phyloP scores from a whole-genome alignment of 2,888 invertebrate genomes.

The Agrotis puta region DNA sequence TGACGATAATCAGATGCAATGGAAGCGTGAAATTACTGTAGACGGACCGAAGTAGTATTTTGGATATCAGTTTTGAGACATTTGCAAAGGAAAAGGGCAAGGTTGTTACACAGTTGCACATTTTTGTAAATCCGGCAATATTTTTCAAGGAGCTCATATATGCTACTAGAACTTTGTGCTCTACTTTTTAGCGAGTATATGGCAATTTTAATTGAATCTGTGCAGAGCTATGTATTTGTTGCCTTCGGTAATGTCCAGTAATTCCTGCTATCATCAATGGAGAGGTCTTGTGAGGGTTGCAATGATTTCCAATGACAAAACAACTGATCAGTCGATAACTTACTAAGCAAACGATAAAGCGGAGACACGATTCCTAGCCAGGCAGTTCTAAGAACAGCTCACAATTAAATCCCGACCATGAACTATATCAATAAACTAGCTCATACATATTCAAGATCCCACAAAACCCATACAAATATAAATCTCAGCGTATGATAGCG shows the following conservation, averaged over 20 bases:
- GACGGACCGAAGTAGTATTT: constrained; percentile 39
- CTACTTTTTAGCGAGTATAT: no score
- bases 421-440: constrained; percentile 28
- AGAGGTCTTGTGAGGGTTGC: rapidly evolving
- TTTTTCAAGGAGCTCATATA: not conserved
- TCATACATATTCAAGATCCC: constrained; percentile 52
- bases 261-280: no score
- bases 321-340: not conserved
- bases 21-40: constrained; percentile 63
- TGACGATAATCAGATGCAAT: constrained; percentile 63
- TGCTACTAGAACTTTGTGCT: no score
- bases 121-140: not conserved
- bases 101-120: not conserved
- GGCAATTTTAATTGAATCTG: no score
- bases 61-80: constrained; percentile 22
- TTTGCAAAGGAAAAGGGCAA: constrained; percentile 8
- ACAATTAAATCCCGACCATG: constrained; percentile 19
- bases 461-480: constrained; percentile 56
- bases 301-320: not conserved
- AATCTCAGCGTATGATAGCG: constrained; percentile 57
- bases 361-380: not conserved
- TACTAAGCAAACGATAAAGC: not conserved
- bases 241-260: no score
- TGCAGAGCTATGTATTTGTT: no score
- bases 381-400: not conserved